Evolutionary conservation across 2,888 invertebrate genomes (phyloP).

Genomic region (Charanyca ferruginea): DNA sequence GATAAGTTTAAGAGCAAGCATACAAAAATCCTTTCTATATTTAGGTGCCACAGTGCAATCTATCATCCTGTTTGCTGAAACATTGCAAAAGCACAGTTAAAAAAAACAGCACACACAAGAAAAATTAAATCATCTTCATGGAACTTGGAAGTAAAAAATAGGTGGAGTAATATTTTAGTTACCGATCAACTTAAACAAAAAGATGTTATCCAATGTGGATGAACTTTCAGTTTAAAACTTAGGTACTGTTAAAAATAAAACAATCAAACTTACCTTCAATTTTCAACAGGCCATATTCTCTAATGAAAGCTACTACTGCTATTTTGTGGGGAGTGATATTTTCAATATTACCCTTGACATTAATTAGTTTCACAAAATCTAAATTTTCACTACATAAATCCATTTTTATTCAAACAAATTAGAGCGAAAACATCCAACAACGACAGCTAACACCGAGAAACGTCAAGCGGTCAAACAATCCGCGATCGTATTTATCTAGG

Average conservation of each 20-base stretch:
- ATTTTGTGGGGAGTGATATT: conserved; percentile 95
- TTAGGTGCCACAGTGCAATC: conserved; percentile 90
- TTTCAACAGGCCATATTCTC: conserved; percentile 93
- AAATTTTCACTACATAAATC: conserved; percentile 79
- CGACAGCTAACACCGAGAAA: neutral
- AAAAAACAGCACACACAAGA: no score
- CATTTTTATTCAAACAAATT: conserved; percentile 67
- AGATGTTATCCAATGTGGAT: neutral
- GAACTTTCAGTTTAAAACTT: neutral
- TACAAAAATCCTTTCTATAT: conserved; percentile 95
- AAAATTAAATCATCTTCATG: no score
- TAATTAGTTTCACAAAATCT: conserved; percentile 83
- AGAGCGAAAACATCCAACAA: neutral
- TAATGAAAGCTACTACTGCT: conserved; percentile 94
- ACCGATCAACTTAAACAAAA: neutral
- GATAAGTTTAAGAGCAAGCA: conserved; percentile 94
- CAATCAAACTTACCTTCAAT: conserved; percentile 78
- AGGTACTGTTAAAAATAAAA: neutral
- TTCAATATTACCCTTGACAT: conserved; percentile 89
- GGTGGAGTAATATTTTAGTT: neutral
- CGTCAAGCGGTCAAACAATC: no score
- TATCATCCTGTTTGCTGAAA: conserved; percentile 88
- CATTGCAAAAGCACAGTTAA: no score
- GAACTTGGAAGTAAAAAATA: neutral
- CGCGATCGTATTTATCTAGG: no score